Base-by-base conservation (phyloP, 2,797 vertebrate genomes). In the Psittacula derbiana region DNA sequence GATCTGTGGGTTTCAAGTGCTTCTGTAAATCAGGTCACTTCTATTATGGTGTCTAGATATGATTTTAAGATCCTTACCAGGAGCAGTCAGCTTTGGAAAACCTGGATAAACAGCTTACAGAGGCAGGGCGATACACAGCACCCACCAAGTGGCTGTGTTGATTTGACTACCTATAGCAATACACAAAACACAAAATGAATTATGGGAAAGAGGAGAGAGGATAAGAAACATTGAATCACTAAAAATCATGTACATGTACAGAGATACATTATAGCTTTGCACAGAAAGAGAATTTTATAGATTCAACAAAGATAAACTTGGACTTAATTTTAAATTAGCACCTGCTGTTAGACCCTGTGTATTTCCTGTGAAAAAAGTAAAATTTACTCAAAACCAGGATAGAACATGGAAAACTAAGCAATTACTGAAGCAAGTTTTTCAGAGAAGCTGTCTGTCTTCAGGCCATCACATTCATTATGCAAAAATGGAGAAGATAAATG, bases 301-400 rank as follows among this genome's bases (percentile, higher is more conserved):
- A 55, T 80, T 80, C 46, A 69, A 38, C 8, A 8, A 44, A 80
- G 85, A 78, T 49, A 82, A 79, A 65, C 16, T 53, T 66, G 55
- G 36, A 83, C 44, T 79, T 92, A 58, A 50, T 69, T 95, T 94
- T 75, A 89, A 91, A 90, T 36, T 75, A 79, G 36, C 43, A 86
- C 12, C 12, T 65, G 24, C 7, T 82, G 23, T 44, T 58, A 72
- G 15, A 70, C 8, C 20, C 36, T 64, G 23, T 0, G 1, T 83
- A 73, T 91, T 82, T 83, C 44, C 38, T 23, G 21, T 30, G 58
- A 74, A 38, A 47, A 38, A 16, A 21, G 12, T 9, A 82, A 94
- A 52, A 65, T 30, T 74, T 31, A 71, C 17, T 44, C 3, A 1
- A 41, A 64, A 60, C 24, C 21, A 80, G 33, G 8, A 49, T 4